Base-by-base conservation (phyloP, 2,113 vertebrate genomes). In the Chaetodon trifascialis region DNA sequence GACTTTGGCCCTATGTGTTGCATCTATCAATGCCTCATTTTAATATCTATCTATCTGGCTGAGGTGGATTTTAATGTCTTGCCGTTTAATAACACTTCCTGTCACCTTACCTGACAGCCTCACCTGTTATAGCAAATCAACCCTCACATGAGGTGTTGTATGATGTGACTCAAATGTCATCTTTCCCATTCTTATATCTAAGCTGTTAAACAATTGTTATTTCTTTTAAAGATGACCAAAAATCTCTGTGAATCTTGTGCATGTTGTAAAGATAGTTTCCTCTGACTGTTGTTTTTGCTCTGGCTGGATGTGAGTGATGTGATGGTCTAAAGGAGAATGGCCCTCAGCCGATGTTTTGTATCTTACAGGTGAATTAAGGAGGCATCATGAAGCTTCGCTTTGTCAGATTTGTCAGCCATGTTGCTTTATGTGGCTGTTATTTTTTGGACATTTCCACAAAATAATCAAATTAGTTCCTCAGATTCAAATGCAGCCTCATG, bases 21-120 rank as follows among this genome's bases (percentile, higher is more conserved):
- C 84, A 78, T 91, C 25, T 21, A 76, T 82, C 30, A 40, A 69
- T 77, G 47, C 51, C 63, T 76, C 67, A 70, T 76, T 76, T 38
- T 63, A 64, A 19, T 75, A 52, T 51, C 40, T 52, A 51, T 46
- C n/a, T 56, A 54, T 60, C 46, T 58, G 47, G 38, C 38, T 40
- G 38, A 8, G 38, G 38, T 40, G 30, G 30, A 30, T 30, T 30
- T 30, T 30, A 30, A 30, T 30, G 30, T 30, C 30, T 30, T 30
- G 30, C 30, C 1, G 30, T 30, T 30, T 30, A 30, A 30, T 30
- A 30, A 30, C 30, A 30, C 30, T 30, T 30, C 30, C 30, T 30
- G 30, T 16, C 64, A 34, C 30, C 64, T 79, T 46, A 34, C 30
- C 38, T 46, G 19, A 55, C 38, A 66, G 66, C 36, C 52, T 36